Conservation (phyloP, 2,888 invertebrate genomes). For the Hemicrepidius hirtus region DNA sequence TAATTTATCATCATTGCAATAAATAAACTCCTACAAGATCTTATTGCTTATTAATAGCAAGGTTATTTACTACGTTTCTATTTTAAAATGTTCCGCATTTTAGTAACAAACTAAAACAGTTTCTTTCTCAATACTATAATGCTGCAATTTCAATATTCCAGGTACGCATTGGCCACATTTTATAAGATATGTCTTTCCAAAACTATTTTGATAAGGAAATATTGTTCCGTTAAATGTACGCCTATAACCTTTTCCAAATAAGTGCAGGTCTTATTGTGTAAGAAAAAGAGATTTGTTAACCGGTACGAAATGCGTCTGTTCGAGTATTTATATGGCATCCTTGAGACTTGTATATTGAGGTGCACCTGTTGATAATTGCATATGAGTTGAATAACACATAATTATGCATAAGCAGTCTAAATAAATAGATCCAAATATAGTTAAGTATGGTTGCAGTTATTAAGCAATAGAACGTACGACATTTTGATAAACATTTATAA, state of each 20-base stretch:
- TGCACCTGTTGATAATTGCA: constrained; percentile 1
- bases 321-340: constrained; percentile 3
- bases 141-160: not conserved
- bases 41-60: too few relatives aligned
- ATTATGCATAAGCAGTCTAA: not conserved
- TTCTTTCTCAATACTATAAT: not conserved
- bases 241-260: constrained; percentile 13
- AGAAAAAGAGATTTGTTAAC: not conserved
- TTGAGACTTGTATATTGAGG: constrained; percentile 2
- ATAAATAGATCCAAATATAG: not conserved
- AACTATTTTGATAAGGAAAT: constrained; percentile 18
- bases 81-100: too few relatives aligned
- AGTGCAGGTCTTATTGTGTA: constrained; percentile 15
- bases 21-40: too few relatives aligned
- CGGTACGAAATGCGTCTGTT: not conserved
- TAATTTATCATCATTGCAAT: too few relatives aligned
- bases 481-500: not conserved
- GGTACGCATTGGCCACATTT: not conserved
- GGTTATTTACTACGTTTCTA: too few relatives aligned
- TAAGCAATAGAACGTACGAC: not conserved
- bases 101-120: too few relatives aligned
- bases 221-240: constrained; percentile 11
- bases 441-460: not conserved
- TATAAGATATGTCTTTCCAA: not conserved
- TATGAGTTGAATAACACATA: constrained; percentile 8